Evolutionary conservation across 2,113 vertebrate species (phyloP).

Genomic region (Desmodus rotundus): DNA sequence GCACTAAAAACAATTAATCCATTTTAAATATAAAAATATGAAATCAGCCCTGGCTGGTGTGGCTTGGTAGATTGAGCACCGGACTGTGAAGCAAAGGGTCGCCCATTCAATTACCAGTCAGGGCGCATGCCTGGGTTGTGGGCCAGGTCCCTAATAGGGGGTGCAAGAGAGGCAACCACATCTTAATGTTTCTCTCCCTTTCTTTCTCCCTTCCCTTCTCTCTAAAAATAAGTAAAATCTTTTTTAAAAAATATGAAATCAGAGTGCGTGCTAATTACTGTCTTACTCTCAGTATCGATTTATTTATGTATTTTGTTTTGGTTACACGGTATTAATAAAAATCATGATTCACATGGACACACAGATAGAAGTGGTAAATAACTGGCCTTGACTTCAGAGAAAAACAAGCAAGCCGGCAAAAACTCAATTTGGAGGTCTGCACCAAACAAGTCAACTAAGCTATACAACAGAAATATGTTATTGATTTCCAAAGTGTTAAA

Average conservation of each 20-base stretch:
- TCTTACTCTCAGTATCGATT: neutral
- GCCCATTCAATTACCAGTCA: too few species aligned
- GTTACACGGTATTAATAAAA: constrained; percentile 25
- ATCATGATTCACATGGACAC: neutral
- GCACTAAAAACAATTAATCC: neutral
- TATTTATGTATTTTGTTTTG: neutral
- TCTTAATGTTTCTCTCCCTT: too few species aligned
- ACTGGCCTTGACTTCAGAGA: neutral
- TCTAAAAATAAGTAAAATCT: too few species aligned
- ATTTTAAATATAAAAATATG: neutral
- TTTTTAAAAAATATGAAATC: neutral
- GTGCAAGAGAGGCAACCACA: too few species aligned
- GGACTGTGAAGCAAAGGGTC: too few species aligned
- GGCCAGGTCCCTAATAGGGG: too few species aligned
- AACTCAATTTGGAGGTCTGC: neutral
- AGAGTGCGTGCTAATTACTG: neutral
- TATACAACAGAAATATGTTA: neutral
- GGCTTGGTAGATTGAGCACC: too few species aligned
- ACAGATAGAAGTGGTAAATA: neutral
- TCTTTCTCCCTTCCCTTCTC: too few species aligned
- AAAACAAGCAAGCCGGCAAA: neutral
- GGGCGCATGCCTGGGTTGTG: too few species aligned
- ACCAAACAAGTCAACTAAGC: neutral
- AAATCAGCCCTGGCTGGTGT: too few species aligned
- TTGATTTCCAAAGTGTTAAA: neutral